Base-by-base conservation (phyloP, 2,113 vertebrate genomes). In the Grammomys dolichurus region DNA sequence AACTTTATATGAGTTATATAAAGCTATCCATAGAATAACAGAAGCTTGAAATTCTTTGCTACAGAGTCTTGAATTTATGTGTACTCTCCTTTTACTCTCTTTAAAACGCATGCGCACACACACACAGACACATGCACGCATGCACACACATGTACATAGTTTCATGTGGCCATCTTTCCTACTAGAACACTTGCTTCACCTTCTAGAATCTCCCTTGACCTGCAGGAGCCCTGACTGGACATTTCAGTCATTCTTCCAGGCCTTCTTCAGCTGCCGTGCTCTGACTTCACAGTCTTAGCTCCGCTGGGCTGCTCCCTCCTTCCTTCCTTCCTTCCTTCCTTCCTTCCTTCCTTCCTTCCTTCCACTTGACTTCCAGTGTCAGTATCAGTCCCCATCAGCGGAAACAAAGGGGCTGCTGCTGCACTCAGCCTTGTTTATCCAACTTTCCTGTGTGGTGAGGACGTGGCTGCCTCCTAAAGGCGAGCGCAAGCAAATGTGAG, bases 381-480 rank as follows among this genome's bases (percentile, higher is more conserved):
- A 96, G 58, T 88, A 77, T 96, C 96, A 96, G 48, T 97, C 95
- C 81, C 88, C 97, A 94, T 97, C 97, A 92, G 93, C 90, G 96
- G 97, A 93, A 95, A 98, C 97, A 97, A 97, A 97, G 97, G 92
- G 90, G 81, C 95, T 72, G 93, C 95, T 72, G 93, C 95, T 26
- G 93, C 94, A 65, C 90, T 94, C 72, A 86, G 91, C 91, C 94
- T 95, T 97, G 95, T 96, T 96, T 96, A 95, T 93, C 95, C 90
- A 40, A 1, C 95, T 96, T 97, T 95, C 85, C 81, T 89, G 82
- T 56, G 56, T 76, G 40, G 40, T n/a, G 69, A 94, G 93, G 84
- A 88, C 14, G 17, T 73, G 93, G 93, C 95, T 87, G 84, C 94
- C 85, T 96, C 89, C 92, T 96, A 87, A 84, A 97, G 97, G 94